Percentiles rank a stretch among this genome's conserved stretches.
Conservation (phyloP, 2,888 invertebrate species). For the Epicampocera succincta region DNA sequence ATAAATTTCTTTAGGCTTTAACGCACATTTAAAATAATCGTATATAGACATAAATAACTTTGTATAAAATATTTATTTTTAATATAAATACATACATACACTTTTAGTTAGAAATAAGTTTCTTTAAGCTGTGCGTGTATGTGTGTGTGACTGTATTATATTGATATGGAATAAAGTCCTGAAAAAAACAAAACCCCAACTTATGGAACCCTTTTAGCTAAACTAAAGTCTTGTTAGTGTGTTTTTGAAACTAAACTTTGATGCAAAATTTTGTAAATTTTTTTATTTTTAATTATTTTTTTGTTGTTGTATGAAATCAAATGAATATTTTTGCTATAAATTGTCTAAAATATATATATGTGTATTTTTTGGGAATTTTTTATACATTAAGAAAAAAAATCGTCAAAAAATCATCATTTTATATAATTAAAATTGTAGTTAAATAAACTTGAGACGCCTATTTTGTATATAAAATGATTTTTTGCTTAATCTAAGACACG, state of each 20-base stretch:
- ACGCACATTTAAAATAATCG: constrained; percentile 40
- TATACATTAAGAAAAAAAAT: not conserved
- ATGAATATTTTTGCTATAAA: constrained; percentile 51
- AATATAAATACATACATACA: not conserved
- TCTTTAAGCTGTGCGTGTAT: constrained; percentile 37
- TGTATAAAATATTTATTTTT: constrained; percentile 47
- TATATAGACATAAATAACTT: constrained; percentile 4
- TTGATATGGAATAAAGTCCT: constrained; percentile 33
- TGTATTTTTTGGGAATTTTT: not conserved
- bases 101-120: constrained; percentile 29
- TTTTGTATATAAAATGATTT: constrained; percentile 55
- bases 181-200: constrained; percentile 8
- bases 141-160: too few relatives aligned
- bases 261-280: not conserved
- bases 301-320: constrained; percentile 5
- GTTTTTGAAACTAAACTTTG: constrained; percentile 15
- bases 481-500: not conserved
- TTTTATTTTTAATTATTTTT: too few relatives aligned
- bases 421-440: not conserved
- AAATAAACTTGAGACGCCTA: constrained; percentile 61
- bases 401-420: constrained; percentile 2
- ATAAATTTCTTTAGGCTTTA: constrained; percentile 8
- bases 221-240: constrained; percentile 44
- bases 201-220: constrained; percentile 8
- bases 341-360: constrained; percentile 24